Percentiles rank a stretch among this genome's conserved stretches.
Evolutionary conservation across 2,888 invertebrate genomes (phyloP).

Genomic region (Schrankia costaestrigalis): DNA sequence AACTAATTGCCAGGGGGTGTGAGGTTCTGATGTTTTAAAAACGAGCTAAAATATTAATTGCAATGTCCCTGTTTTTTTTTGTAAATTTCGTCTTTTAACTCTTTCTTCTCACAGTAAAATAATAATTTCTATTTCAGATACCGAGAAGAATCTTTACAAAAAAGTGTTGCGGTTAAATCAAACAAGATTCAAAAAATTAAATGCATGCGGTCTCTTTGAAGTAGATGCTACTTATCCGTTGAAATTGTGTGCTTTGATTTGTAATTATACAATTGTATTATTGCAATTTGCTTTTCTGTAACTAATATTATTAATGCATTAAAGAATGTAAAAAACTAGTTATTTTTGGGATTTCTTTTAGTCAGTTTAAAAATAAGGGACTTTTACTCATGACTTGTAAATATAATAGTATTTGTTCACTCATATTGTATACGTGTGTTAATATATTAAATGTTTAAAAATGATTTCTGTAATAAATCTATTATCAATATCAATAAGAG

Average conservation of each 20-base stretch:
- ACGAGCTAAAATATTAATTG: too few species aligned
- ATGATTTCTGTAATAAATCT: neutral
- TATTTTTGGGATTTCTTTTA: too few species aligned
- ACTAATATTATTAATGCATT: neutral
- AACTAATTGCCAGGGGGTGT: too few species aligned
- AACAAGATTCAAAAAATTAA: slow-evolving; percentile 7
- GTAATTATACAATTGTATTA: slow-evolving; percentile 8
- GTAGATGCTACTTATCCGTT: slow-evolving; percentile 4
- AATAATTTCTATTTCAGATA: slow-evolving; percentile 4
- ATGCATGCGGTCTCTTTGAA: slow-evolving; percentile 4
- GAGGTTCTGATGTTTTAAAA: too few species aligned
- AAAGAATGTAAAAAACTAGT: too few species aligned
- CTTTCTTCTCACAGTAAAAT: neutral
- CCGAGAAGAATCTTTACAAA: slow-evolving; percentile 2
- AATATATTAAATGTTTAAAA: too few species aligned
- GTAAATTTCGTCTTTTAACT: too few species aligned
- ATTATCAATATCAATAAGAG: neutral
- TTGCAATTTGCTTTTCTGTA: slow-evolving; percentile 10
- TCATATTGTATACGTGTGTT: too few species aligned
- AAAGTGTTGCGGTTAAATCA: slow-evolving; percentile 5
- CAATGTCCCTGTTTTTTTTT: too few species aligned
- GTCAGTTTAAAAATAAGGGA: too few species aligned
- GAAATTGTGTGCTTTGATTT: neutral
- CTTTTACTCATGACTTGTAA: too few species aligned
- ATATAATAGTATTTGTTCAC: too few species aligned